Base-by-base conservation (phyloP, 2,797 vertebrate species). In the Simalia tracyae region DNA sequence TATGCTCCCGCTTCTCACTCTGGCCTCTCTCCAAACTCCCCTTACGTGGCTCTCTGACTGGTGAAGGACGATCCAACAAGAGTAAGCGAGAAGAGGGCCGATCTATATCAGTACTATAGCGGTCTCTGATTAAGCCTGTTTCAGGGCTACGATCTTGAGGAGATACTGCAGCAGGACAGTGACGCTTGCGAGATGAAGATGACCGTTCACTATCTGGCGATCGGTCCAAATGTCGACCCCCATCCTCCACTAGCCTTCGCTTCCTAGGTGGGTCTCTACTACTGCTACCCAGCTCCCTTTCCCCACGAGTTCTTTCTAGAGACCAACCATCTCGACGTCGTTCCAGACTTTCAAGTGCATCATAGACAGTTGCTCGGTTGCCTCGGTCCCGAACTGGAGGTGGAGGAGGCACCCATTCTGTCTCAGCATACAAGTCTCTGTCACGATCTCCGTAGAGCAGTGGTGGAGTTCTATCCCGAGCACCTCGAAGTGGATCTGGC, bases 311-410 rank as follows among this genome's bases (percentile, higher is more conserved):
- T 94, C 98, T 97, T 94, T 99, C 99, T 97, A 99, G 95, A 92
- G 99, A 99, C 99, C 99, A 99, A 63, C 98, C 98, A 66, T 99
- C 99, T 91, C 98, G 97, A 85, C 99, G 98, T 24, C 99, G 98
- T 90, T 99, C 99, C 91, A 99, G 96, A 95, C 98, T 98, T 94
- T 99, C 99, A 89, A 99, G 97, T 0, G 99, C 97, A 94, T 99
- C 99, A 28, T 99, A 99, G 14, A 98, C 98, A 90, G 97, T 95
- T 12, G 98, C 98, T 54, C 99, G 98, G 11, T 97, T 97, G 93
- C 98, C 98, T 89, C 99, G 97, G 87, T 99, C 99, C 72, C 99
- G 98, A 26, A 99, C 97, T 56, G 98, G 98, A n/a, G 99, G 98
- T 0, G 98, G 98, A 0, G 98, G 98, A 0, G 97, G 97, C 91